Percentiles rank a stretch among this genome's conserved stretches.
These are phyloP conservation scores for Rynchops niger DNA, from an alignment of 2,113 vertebrate genomes.

Conservation along the genomic window DNA sequence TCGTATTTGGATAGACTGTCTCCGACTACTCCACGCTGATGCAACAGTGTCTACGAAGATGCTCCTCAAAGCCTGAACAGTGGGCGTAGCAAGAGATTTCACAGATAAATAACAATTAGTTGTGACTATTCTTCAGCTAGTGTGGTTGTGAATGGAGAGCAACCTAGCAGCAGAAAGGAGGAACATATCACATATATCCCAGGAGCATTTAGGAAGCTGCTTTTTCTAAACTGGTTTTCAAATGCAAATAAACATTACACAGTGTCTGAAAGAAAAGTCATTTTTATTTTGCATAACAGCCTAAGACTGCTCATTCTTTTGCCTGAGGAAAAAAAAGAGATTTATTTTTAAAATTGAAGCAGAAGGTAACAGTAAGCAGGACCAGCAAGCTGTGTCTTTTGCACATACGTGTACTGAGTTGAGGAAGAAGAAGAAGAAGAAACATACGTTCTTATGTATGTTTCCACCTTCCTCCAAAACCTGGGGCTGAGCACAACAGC, in stretches of 20 bases:
- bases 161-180: background rate
- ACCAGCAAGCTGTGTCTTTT: background rate
- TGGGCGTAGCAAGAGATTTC: background rate
- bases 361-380: background rate
- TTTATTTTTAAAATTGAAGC: background rate
- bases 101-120: background rate
- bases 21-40: background rate
- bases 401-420: background rate
- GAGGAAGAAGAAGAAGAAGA: background rate
- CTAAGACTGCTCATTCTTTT: background rate
- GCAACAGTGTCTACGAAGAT: background rate
- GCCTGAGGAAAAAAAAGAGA: background rate
- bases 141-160: background rate
- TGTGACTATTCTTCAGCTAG: background rate
- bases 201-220: background rate
- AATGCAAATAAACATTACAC: conserved; percentile 6
- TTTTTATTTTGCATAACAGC: background rate
- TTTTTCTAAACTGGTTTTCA: background rate
- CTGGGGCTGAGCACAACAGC: background rate
- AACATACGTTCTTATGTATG: background rate
- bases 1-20: background rate
- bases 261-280: background rate
- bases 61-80: background rate
- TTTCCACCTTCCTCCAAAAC: background rate
- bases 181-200: background rate